These are phyloP conservation scores for Dicranocentrus wangi DNA, from an alignment of 2,888 invertebrate genomes.

Conservation along the genomic window DNA sequence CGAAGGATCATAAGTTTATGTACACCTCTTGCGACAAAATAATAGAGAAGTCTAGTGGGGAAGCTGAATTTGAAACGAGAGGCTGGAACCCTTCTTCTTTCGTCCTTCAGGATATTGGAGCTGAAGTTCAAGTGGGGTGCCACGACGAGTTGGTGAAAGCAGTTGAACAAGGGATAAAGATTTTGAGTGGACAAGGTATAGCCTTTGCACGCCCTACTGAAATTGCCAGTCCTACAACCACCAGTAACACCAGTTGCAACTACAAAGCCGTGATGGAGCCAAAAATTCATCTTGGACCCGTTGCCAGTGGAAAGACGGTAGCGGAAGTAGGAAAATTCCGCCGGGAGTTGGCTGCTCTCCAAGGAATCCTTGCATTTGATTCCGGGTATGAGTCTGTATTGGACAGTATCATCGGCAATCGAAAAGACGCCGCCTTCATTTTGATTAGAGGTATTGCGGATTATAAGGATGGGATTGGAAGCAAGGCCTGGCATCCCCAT, in stretches of 20 bases:
- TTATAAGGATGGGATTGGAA: slow-evolving; percentile 92
- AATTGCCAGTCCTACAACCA: too few relatives aligned
- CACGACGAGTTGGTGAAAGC: slow-evolving; percentile 82
- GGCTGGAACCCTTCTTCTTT: slow-evolving; percentile 86
- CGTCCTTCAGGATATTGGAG: slow-evolving; percentile 84
- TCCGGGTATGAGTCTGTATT: slow-evolving; percentile 95
- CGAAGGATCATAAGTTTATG: slow-evolving; percentile 77
- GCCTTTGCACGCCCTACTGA: too few relatives aligned
- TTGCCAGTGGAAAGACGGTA: slow-evolving; percentile 88
- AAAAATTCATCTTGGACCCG: slow-evolving; percentile 83
- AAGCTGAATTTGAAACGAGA: slow-evolving; percentile 84
- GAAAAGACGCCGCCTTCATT: slow-evolving; percentile 89
- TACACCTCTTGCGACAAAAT: slow-evolving; percentile 90
- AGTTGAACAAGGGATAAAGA: slow-evolving; percentile 82
- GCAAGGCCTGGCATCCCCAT: slow-evolving; percentile 97
- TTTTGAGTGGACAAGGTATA: slow-evolving; percentile 78
- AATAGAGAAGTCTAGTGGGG: slow-evolving; percentile 78
- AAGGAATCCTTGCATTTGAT: slow-evolving; percentile 91
- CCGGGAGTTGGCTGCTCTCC: slow-evolving; percentile 88
- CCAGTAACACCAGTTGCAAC: background rate
- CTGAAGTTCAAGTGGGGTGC: slow-evolving; percentile 79
- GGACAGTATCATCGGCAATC: slow-evolving; percentile 92
- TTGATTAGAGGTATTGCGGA: slow-evolving; percentile 88
- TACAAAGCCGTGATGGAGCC: slow-evolving; percentile 74
- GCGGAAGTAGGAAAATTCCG: slow-evolving; percentile 86